phyloP scores from a whole-genome alignment of 2,113 vertebrate species.

The Pipa parva region DNA sequence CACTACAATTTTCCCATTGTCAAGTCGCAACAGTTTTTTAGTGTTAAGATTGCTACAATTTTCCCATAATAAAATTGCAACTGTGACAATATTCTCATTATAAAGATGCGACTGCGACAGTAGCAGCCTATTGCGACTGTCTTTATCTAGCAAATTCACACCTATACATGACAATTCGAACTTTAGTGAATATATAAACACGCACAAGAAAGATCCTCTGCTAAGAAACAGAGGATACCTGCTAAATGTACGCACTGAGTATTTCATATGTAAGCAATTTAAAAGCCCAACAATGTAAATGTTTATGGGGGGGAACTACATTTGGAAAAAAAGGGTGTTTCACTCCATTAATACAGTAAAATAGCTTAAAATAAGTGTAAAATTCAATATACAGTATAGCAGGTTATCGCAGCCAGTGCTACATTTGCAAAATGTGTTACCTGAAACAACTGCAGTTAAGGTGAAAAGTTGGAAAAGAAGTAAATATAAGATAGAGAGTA shows the following conservation, averaged over 20 bases:
- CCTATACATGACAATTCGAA: no score
- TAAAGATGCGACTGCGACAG: no score
- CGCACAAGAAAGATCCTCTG: no score
- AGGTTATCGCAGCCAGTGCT: constrained; percentile 6
- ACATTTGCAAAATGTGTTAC: constrained; percentile 17
- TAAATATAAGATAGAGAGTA: background rate
- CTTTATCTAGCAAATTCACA: no score
- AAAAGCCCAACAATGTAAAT: constrained; percentile 46
- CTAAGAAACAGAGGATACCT: constrained; percentile 36
- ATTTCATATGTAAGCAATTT: constrained; percentile 43
- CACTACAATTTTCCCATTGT: no score
- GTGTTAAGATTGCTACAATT: no score
- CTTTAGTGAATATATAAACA: no score
- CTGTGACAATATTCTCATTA: no score
- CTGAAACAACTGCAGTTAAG: background rate
- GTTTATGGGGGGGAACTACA: constrained; percentile 43
- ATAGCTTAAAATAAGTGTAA: constrained; percentile 35
- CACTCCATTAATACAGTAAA: constrained; percentile 53
- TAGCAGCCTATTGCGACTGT: no score
- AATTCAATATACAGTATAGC: constrained; percentile 18
- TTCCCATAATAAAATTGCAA: no score
- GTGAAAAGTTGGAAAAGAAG: background rate
- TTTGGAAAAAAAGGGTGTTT: constrained; percentile 47
- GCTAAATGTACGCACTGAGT: constrained; percentile 10
- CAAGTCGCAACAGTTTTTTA: no score